phyloP scores from a whole-genome alignment of 1,140 invertebrate genomes.

The Temnothorax nylanderi region DNA sequence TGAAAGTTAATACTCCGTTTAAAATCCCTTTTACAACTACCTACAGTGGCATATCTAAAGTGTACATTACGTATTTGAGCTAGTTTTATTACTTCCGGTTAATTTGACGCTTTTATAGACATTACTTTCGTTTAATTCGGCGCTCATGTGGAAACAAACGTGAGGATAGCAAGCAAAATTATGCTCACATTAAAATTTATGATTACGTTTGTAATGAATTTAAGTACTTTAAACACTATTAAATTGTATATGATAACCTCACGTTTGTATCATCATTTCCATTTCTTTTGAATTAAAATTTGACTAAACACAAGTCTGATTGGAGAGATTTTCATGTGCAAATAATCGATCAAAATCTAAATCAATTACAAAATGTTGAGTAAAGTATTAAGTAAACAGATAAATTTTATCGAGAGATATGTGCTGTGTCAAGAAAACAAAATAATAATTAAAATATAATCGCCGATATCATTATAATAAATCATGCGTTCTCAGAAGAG shows the following conservation, averaged over 20 bases:
- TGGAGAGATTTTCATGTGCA: not conserved
- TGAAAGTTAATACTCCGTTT: not conserved
- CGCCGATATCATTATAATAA: not conserved
- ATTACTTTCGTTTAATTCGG: not conserved
- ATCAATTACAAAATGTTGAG: not conserved
- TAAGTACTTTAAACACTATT: not conserved
- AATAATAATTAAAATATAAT: not conserved
- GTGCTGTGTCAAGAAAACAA: not conserved
- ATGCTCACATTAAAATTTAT: slow-evolving; percentile 6
- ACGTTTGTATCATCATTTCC: not conserved
- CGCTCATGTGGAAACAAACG: not conserved
- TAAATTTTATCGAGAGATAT: not conserved
- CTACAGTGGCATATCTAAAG: not conserved
- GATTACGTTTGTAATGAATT: not conserved
- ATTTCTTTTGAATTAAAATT: not conserved
- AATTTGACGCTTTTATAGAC: not conserved
- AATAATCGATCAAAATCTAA: not conserved
- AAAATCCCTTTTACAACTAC: not conserved
- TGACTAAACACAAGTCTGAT: not conserved
- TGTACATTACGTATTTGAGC: not conserved
- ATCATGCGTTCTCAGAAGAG: too few species aligned
- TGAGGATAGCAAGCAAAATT: not conserved
- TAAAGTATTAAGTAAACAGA: not conserved
- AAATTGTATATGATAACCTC: not conserved
- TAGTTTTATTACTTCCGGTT: not conserved